Evolutionary conservation across 2,113 vertebrate genomes (phyloP).

Genomic region (Xiphias gladius): DNA sequence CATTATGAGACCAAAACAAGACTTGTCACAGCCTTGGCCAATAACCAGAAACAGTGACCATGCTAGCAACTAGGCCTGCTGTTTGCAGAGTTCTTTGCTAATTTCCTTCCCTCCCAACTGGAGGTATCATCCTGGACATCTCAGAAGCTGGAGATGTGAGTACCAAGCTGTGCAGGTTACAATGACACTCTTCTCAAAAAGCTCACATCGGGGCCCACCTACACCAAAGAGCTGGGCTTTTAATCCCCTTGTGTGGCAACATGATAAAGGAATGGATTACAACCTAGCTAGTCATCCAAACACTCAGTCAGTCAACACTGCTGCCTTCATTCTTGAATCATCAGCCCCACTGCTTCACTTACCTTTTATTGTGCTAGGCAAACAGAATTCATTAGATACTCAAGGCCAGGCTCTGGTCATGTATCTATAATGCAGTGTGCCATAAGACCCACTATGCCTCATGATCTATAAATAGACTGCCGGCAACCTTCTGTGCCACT

Average conservation of each 20-base stretch:
- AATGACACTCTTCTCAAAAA: conserved; percentile 53
- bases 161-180: conserved; percentile 10
- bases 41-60: background rate
- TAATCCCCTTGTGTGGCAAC: conserved; percentile 75
- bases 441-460: conserved; percentile 20
- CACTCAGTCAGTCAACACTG: conserved; percentile 37
- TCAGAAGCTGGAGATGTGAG: background rate
- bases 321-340: conserved; percentile 39
- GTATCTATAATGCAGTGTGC: conserved; percentile 51
- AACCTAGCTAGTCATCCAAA: conserved; percentile 56
- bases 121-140: conserved; percentile 3
- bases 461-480: conserved; percentile 62
- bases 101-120: background rate
- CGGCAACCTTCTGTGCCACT: conserved; percentile 32
- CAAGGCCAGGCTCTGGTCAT: conserved; percentile 17
- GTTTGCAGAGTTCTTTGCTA: background rate
- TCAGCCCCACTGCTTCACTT: conserved; percentile 34
- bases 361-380: conserved; percentile 39
- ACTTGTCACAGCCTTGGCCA: background rate
- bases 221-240: conserved; percentile 60
- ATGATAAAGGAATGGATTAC: conserved; percentile 78
- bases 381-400: conserved; percentile 57
- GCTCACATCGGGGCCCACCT: conserved; percentile 72
- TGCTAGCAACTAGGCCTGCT: background rate
- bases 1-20: background rate